Base-by-base conservation (phyloP, 2,797 vertebrate genomes). In the Tokudaia tokunoshimensis region DNA sequence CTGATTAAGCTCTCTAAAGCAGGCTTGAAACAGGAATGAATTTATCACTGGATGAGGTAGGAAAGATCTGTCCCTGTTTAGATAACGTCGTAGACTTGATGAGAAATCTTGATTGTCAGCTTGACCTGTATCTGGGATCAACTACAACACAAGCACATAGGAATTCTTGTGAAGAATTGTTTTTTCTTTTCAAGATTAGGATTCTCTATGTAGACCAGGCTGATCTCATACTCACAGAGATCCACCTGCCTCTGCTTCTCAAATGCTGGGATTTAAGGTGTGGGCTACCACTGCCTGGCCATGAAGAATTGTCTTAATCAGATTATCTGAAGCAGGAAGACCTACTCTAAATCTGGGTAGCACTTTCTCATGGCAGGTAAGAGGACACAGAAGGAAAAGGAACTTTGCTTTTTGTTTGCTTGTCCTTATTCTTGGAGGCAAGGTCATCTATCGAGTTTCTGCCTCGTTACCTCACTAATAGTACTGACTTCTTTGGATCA, bases 21-120 rank as follows among this genome's bases (percentile, higher is more conserved):
- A 90, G 55, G 29, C 14, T 88, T 95, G 78, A 93, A 96, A 74
- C 41, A 94, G 65, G 50, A 91, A 59, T 12, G 1, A 83, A 29
- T 55, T 88, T 26, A 82, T 80, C n/a, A 87, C 80, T 96, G 93
- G 67, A 63, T 80, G 89, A 93, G 86, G 57, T 72, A 95, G 31
- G 74, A 92, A 80, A 92, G 61, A 70, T 50, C 61, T 92, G 47
- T 81, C 22, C 92, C 67, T 72, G 26, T 91, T 47, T 86, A 86
- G 41, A n/a, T 81, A 80, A 86, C 8, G 57, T 29, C 8, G 57
- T 29, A 61, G 81, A 29, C 24, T 29, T 3, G 8, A 19, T 29
- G 57, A 44, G 37, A 26, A 59, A 41, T 83, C 37, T 61, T 29
- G 41, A 26, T 75, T 47, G 81, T 61, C 24, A 61, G 29, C 81